Base-by-base conservation (phyloP, 2,888 invertebrate genomes). In the Brenthis daphne region DNA sequence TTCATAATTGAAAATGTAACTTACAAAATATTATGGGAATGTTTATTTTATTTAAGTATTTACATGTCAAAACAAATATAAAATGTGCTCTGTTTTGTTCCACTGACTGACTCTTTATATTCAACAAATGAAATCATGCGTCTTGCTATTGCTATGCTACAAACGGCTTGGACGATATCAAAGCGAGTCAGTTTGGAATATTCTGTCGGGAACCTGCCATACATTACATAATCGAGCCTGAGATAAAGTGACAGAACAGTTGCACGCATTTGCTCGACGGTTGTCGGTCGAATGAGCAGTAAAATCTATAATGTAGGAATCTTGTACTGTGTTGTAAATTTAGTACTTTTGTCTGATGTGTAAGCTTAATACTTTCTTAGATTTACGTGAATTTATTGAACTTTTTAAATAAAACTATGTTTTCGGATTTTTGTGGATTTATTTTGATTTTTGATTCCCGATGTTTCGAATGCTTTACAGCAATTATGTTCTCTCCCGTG, bases 181-280 rank as follows among this genome's bases (percentile, higher is more conserved):
- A 55, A 37, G 57, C 61, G 61, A 70, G 68, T 68, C 68, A 68
- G 64, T 68, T 65, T 68, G 71, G 54, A 57, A 53, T 61, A 64
- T 65, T 58, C 51, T 67, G 63, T 68, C 61, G 73, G 73, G 73
- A 71, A 73, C 73, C 73, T 68, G 73, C 71, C 67, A 50, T 50
- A 70, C 64, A 64, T 74, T 73, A 73, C 72, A 73, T 60, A 71
- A 68, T 64, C 68, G 71, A 71, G 73, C 72, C 72, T 64, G 64
- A 64, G 43, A 65, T 20, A 53, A 12, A 43, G 37, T 33, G 29
- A 63, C 3, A 14, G 11, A 53, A 37, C 54, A 37, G 63, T 20
- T 63, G 43, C 54, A 54, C 33, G n/a, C 63, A 13, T 43, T 43
- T 43, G 37, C 37, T 43, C 37, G 37, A 11, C 37, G 37, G 2